These are phyloP conservation scores for Piaya cayana DNA, from an alignment of 2,113 vertebrate species.

Conservation along the genomic window DNA sequence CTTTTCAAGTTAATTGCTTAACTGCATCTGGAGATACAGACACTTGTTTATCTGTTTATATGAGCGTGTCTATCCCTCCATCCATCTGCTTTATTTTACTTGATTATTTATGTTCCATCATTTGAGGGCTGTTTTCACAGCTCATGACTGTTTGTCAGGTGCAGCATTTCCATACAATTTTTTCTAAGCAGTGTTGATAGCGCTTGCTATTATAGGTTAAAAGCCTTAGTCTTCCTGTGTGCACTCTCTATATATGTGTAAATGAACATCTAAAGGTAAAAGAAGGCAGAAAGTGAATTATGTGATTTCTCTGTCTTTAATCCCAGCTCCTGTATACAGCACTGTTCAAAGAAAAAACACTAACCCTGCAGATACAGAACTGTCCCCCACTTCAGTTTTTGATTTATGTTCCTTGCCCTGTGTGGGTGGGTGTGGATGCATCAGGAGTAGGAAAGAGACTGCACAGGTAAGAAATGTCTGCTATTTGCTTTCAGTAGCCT, in stretches of 20 bases:
- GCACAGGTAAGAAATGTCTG: neutral
- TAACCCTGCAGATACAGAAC: neutral
- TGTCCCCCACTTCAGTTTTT: neutral
- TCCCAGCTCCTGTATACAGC: neutral
- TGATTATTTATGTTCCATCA: neutral
- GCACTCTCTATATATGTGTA: accelerated
- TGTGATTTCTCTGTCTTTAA: neutral
- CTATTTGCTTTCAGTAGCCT: neutral
- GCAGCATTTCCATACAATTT: neutral
- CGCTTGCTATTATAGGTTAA: neutral
- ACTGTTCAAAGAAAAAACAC: neutral
- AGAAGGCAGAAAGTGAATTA: neutral
- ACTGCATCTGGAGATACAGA: neutral
- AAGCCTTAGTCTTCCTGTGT: neutral
- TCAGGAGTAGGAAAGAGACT: neutral
- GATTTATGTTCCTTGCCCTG: neutral
- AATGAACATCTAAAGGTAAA: neutral
- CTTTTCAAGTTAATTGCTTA: neutral
- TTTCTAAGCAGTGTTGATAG: neutral
- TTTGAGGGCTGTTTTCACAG: neutral
- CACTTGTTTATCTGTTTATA: neutral
- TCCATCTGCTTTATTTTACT: conserved; percentile 1
- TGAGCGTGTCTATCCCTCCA: neutral
- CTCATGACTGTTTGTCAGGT: neutral
- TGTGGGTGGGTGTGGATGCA: neutral